Percentiles rank a stretch among this genome's conserved stretches.
phyloP scores from a whole-genome alignment of 2,113 vertebrate genomes.

The Calyptomena viridis region DNA sequence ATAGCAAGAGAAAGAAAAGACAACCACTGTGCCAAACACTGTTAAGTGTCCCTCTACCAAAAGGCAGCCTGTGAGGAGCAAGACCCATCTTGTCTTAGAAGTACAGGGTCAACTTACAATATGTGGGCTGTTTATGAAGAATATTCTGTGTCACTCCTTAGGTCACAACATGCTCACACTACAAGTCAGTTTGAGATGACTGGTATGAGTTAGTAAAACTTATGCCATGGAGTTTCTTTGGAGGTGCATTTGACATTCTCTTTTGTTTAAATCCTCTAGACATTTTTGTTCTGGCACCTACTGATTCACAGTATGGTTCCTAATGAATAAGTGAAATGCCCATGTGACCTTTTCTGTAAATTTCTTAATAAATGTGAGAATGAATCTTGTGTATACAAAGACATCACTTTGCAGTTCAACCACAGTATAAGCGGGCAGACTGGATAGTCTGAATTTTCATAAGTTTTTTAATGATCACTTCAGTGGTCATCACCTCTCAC shows the following conservation, averaged over 20 bases:
- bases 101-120: background rate
- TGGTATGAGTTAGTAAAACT: background rate
- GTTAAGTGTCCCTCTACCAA: background rate
- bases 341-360: background rate
- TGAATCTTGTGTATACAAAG: background rate
- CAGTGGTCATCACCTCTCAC: background rate
- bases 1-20: background rate
- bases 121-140: background rate
- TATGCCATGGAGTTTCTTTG: background rate
- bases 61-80: background rate
- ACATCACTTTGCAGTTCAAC: background rate
- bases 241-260: background rate
- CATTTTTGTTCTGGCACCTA: background rate
- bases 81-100: background rate
- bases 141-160: background rate
- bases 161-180: background rate
- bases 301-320: background rate
- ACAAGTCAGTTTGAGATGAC: background rate
- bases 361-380: background rate
- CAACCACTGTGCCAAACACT: background rate
- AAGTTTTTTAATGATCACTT: background rate
- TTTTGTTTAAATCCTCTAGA: background rate
- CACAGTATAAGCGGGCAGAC: background rate
- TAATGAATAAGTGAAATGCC: background rate
- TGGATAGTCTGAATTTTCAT: background rate